Conservation (phyloP, 1,140 invertebrate species). For the Euwallacea fornicatus region DNA sequence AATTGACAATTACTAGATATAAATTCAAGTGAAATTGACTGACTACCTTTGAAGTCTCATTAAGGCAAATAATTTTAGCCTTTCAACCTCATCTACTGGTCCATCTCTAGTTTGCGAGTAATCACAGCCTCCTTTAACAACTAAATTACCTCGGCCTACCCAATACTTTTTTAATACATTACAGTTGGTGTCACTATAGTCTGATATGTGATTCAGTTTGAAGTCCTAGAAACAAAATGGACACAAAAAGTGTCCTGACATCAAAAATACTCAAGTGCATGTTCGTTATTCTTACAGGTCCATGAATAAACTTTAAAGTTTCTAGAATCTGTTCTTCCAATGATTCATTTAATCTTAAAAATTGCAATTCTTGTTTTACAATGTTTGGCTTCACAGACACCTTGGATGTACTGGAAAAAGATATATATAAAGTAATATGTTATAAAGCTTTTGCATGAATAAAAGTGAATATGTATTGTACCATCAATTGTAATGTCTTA, state of each 20-base stretch:
- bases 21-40: constrained; percentile 2
- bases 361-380: constrained; percentile 72
- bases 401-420: constrained; percentile 37
- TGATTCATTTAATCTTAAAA: constrained; percentile 63
- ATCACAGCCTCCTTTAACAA: constrained; percentile 70
- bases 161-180: constrained; percentile 70
- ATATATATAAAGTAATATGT: no score
- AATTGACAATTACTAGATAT: constrained; percentile 19
- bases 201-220: constrained; percentile 53
- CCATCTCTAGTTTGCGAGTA: constrained; percentile 61
- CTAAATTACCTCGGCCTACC: constrained; percentile 70
- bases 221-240: constrained; percentile 54
- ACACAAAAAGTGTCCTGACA: not conserved
- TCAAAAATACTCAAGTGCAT: not conserved
- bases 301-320: constrained; percentile 70
- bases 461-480: no score
- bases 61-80: constrained; percentile 68
- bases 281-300: constrained; percentile 54
- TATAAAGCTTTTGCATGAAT: no score
- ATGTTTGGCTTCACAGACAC: constrained; percentile 49
- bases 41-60: constrained; percentile 66
- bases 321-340: constrained; percentile 70
- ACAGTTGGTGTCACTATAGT: constrained; percentile 65
- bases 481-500: no score
- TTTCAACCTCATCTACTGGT: constrained; percentile 59